phyloP scores from a whole-genome alignment of 2,797 vertebrate genomes.

The Setipinna tenuifilis region DNA sequence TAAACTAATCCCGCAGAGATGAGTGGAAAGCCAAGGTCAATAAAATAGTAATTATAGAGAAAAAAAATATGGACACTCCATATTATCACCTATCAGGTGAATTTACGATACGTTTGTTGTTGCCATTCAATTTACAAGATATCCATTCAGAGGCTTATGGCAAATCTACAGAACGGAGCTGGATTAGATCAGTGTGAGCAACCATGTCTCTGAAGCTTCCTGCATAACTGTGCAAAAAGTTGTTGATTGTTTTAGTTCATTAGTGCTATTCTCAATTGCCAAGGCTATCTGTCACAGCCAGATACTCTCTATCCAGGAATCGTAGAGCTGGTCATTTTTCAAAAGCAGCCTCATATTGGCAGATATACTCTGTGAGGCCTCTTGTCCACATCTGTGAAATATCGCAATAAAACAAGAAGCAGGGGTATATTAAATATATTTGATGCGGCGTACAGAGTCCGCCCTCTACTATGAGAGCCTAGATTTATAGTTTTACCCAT shows the following conservation, averaged over 20 bases:
- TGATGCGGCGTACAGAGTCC: constrained; percentile 43
- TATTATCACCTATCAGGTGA: neutral
- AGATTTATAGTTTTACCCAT: constrained; percentile 60
- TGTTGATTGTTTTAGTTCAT: constrained; percentile 5
- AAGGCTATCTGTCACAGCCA: neutral
- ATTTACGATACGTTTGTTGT: neutral
- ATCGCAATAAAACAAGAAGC: constrained; percentile 41
- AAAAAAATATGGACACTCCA: neutral
- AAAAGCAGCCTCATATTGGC: constrained; percentile 36
- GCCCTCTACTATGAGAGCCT: constrained; percentile 45
- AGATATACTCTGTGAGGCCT: constrained; percentile 36
- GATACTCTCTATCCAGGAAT: constrained; percentile 21
- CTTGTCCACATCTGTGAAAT: constrained; percentile 44
- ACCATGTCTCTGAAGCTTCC: neutral
- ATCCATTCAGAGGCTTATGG: neutral
- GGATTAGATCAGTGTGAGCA: neutral
- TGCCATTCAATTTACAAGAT: neutral
- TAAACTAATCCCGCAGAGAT: neutral
- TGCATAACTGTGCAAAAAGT: neutral
- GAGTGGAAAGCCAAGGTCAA: neutral
- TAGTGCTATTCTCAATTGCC: neutral
- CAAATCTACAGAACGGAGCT: neutral
- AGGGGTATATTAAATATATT: constrained; percentile 56
- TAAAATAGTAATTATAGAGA: neutral
- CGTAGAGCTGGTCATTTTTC: constrained; percentile 34